Conservation (phyloP, 2,888 invertebrate species). For the Lissocephala sabroskyi region DNA sequence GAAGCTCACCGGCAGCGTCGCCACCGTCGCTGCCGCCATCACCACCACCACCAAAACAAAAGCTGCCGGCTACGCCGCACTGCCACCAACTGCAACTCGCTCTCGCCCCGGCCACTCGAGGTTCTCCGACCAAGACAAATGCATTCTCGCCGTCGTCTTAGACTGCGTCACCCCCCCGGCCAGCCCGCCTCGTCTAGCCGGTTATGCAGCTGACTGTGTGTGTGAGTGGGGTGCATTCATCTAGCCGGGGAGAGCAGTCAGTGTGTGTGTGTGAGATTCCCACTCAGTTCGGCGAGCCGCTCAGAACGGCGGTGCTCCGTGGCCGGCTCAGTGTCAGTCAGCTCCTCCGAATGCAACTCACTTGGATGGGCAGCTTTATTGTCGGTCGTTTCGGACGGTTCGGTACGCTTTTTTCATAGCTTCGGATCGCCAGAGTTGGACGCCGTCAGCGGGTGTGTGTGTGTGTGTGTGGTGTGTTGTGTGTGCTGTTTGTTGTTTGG, state of each 20-base stretch:
- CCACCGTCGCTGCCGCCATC: slow-evolving; percentile 35
- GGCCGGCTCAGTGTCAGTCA: not conserved
- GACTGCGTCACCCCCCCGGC: slow-evolving; percentile 14
- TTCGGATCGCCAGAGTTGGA: slow-evolving; percentile 53
- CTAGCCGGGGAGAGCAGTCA: slow-evolving; percentile 4
- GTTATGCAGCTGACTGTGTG: slow-evolving; percentile 42
- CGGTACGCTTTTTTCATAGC: slow-evolving; percentile 50
- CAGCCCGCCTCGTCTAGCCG: too few relatives aligned
- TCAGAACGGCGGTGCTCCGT: not conserved
- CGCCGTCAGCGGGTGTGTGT: too few relatives aligned
- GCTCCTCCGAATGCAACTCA: slow-evolving; percentile 38
- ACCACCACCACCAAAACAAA: not conserved
- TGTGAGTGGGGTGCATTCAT: slow-evolving; percentile 6
- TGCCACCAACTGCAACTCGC: too few relatives aligned
- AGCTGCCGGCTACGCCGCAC: too few relatives aligned
- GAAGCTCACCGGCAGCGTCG: slow-evolving; percentile 40
- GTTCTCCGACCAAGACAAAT: slow-evolving; percentile 36
- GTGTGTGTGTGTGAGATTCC: not conserved
- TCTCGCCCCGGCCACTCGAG: too few relatives aligned
- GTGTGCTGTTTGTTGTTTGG: not conserved
- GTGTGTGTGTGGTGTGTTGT: too few relatives aligned
- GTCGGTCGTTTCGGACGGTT: slow-evolving; percentile 64
- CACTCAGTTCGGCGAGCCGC: not conserved
- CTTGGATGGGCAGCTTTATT: slow-evolving; percentile 62
- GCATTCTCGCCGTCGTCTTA: not conserved